phyloP scores from a whole-genome alignment of 2,113 vertebrate species.

The Ondatra zibethicus region DNA sequence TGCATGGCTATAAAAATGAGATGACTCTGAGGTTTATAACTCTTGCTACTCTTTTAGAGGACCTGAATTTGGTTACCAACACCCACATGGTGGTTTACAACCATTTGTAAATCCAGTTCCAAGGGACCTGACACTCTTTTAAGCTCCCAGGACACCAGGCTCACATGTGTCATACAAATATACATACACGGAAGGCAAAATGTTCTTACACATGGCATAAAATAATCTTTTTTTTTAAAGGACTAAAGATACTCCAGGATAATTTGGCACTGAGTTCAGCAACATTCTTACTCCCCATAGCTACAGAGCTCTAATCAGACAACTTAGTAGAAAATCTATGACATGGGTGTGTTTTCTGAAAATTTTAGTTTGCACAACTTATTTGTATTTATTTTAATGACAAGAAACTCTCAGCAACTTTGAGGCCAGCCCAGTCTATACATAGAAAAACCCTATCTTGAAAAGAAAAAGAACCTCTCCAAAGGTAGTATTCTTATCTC shows the following conservation, averaged over 20 bases:
- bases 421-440: neutral
- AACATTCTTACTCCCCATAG: neutral
- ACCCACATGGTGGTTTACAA: neutral
- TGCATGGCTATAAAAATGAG: neutral
- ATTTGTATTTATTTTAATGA: slow-evolving; percentile 24
- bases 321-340: neutral
- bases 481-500: neutral
- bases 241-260: neutral
- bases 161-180: neutral
- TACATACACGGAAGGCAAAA: neutral
- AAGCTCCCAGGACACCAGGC: neutral
- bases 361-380: neutral
- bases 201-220: neutral
- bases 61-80: neutral
- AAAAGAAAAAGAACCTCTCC: neutral
- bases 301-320: neutral
- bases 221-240: neutral
- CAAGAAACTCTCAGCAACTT: neutral
- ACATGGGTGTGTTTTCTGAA: neutral
- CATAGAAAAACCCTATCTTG: neutral
- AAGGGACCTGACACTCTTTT: neutral
- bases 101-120: neutral
- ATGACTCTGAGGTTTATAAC: neutral
- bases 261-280: neutral
- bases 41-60: neutral